These are phyloP conservation scores for Zelleria hepariella DNA, from an alignment of 2,888 invertebrate genomes.

Conservation along the genomic window DNA sequence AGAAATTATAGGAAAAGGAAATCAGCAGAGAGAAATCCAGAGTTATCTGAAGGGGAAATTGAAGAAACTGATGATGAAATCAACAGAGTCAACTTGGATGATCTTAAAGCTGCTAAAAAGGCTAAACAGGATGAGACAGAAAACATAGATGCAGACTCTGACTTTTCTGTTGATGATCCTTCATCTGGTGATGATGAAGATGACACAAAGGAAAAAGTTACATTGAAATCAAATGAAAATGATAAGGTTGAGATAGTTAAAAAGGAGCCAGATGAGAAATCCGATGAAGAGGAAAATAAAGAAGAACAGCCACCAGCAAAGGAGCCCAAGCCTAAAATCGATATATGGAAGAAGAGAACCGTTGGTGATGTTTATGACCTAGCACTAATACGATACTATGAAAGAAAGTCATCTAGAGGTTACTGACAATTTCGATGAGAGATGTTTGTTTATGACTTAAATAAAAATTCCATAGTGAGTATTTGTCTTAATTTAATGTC, in stretches of 20 bases:
- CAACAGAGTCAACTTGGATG: constrained; percentile 49
- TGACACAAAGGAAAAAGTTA: constrained; percentile 18
- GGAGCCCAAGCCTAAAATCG: constrained; percentile 67
- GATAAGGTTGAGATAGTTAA: constrained; percentile 16
- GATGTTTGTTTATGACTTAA: constrained; percentile 4
- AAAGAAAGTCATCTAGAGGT: constrained; percentile 76
- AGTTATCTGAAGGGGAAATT: constrained; percentile 53
- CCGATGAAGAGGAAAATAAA: constrained; percentile 13
- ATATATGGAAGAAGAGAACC: constrained; percentile 89
- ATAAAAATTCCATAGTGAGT: neutral
- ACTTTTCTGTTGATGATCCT: constrained; percentile 78
- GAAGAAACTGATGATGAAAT: constrained; percentile 62
- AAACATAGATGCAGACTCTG: constrained; percentile 80
- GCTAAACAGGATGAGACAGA: constrained; percentile 64
- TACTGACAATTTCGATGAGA: constrained; percentile 15
- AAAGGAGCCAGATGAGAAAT: constrained; percentile 14
- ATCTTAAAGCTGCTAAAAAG: constrained; percentile 48
- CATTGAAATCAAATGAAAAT: constrained; percentile 17
- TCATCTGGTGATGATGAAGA: constrained; percentile 59
- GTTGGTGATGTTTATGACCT: constrained; percentile 82
- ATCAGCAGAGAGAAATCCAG: constrained; percentile 45
- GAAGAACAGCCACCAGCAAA: constrained; percentile 13
- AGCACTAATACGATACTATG: constrained; percentile 82
- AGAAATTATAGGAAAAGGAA: constrained; percentile 75
- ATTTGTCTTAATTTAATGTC: no score